Percentiles rank a stretch among this genome's conserved stretches.
phyloP scores from a whole-genome alignment of 1,140 invertebrate species.

The Uloborus diversus region DNA sequence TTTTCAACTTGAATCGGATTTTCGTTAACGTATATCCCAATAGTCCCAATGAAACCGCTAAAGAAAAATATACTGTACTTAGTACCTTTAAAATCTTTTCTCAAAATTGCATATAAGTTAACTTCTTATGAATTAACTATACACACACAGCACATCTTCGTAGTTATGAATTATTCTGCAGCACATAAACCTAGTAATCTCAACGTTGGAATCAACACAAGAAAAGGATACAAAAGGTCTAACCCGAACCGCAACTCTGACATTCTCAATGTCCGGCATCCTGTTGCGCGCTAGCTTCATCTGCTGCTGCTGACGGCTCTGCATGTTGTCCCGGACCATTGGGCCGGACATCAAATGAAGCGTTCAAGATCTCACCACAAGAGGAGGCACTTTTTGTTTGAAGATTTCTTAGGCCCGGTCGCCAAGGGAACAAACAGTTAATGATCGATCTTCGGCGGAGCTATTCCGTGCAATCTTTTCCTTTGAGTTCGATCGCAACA shows the following conservation, averaged over 20 bases:
- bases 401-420: neutral
- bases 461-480: neutral
- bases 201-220: no score
- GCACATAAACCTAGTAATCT: no score
- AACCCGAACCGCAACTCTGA: slow-evolving; percentile 73
- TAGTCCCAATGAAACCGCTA: no score
- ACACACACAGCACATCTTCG: no score
- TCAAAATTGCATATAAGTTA: no score
- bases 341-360: slow-evolving; percentile 3
- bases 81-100: no score
- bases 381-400: slow-evolving; percentile 17
- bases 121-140: no score
- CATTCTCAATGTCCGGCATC: slow-evolving; percentile 66
- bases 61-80: no score
- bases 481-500: neutral
- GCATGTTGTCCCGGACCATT: slow-evolving; percentile 11
- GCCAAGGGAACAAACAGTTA: slow-evolving; percentile 25
- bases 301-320: neutral
- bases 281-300: slow-evolving; percentile 19
- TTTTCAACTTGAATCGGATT: no score
- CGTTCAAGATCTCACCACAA: neutral
- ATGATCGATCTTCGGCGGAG: neutral
- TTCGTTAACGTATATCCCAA: no score
- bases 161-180: no score
- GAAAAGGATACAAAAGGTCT: slow-evolving; percentile 71